Evolutionary conservation across 2,113 vertebrate species (phyloP).

Genomic region (Sylvia atricapilla): DNA sequence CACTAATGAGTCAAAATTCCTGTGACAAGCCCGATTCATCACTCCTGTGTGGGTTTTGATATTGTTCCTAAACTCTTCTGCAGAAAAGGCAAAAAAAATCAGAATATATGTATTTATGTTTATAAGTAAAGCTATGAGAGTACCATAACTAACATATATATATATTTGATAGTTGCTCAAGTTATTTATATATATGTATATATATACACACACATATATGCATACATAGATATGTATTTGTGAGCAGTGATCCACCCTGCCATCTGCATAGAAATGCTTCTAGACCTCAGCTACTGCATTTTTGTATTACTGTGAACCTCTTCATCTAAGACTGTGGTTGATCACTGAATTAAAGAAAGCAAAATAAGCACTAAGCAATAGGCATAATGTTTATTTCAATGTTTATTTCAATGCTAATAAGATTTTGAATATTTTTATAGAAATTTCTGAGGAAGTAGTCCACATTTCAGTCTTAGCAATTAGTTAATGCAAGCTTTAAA

Average conservation of each 20-base stretch:
- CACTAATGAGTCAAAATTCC: not conserved
- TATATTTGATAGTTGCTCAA: not conserved
- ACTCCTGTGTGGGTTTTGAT: not conserved
- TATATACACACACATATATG: not conserved
- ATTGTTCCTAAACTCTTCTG: not conserved
- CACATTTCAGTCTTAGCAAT: not conserved
- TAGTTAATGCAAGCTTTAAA: not conserved
- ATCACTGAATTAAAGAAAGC: not conserved
- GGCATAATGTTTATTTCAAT: not conserved
- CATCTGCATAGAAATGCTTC: not conserved
- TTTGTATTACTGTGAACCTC: not conserved
- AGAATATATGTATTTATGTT: not conserved
- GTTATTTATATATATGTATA: not conserved
- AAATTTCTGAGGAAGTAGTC: not conserved
- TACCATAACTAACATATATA: not conserved
- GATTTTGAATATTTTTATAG: not conserved
- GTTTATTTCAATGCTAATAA: not conserved
- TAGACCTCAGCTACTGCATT: not conserved
- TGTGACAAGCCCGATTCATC: not conserved
- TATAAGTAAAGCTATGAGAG: not conserved
- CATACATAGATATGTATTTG: not conserved
- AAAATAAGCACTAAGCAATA: not conserved
- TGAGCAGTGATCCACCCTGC: not conserved
- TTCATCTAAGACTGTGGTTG: not conserved
- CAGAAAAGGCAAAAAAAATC: not conserved